These are phyloP conservation scores for Cuculus canorus DNA, from an alignment of 2,797 vertebrate genomes.

Conservation along the genomic window DNA sequence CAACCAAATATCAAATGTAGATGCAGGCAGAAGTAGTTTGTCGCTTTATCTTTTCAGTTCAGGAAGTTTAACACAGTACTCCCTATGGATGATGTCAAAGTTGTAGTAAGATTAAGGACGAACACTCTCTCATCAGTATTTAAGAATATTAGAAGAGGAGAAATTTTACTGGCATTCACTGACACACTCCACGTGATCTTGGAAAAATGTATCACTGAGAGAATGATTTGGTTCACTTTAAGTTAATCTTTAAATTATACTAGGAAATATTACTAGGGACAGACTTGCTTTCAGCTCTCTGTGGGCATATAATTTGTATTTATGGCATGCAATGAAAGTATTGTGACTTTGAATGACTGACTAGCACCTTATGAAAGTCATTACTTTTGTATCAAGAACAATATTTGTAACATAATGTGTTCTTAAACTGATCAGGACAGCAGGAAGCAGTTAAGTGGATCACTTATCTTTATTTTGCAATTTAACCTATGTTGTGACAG, in stretches of 20 bases:
- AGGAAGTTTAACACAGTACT: neutral
- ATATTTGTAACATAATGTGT: conserved; percentile 56
- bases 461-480: conserved; percentile 77
- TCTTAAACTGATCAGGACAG: conserved; percentile 73
- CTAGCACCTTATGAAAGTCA: conserved; percentile 67
- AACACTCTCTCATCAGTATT: conserved; percentile 58
- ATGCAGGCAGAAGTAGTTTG: neutral
- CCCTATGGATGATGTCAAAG: neutral
- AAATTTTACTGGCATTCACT: conserved; percentile 72
- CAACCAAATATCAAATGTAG: neutral
- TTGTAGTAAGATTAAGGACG: conserved; percentile 47
- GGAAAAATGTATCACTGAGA: conserved; percentile 60
- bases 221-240: conserved; percentile 69
- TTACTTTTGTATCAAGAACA: conserved; percentile 50
- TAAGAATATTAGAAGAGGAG: conserved; percentile 57
- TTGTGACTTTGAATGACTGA: conserved; percentile 69
- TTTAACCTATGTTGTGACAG: conserved; percentile 69
- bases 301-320: conserved; percentile 46
- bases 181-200: conserved; percentile 61
- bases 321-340: conserved; percentile 24
- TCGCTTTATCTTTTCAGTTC: neutral
- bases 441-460: conserved; percentile 67
- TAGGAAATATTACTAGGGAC: conserved; percentile 57
- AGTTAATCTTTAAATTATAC: conserved; percentile 73
- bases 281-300: conserved; percentile 62